Evolutionary conservation across 1,140 invertebrate species (phyloP).

Genomic region (Drosophila gunungcola): DNA sequence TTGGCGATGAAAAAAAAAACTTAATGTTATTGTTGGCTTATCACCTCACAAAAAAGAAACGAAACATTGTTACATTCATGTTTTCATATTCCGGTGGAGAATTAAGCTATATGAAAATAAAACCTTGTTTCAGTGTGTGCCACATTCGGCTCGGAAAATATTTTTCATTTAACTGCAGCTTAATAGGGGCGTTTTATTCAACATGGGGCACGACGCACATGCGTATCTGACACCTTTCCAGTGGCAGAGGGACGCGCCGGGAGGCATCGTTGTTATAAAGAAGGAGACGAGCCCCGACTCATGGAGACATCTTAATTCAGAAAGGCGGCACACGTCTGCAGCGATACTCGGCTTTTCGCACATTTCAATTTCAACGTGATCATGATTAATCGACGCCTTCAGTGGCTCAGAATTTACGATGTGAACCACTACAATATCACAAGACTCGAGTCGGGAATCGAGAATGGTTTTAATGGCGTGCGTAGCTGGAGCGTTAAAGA

Average conservation of each 20-base stretch:
- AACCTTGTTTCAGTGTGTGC: conserved; percentile 10
- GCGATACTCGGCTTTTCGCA: conserved; percentile 58
- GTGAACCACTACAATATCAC: conserved; percentile 7
- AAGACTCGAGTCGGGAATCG: neutral
- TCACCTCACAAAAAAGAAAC: too few relatives aligned
- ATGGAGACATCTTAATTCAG: conserved; percentile 52
- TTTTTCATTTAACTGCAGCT: conserved; percentile 39
- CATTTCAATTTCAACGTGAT: conserved; percentile 44
- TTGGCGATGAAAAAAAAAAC: too few relatives aligned
- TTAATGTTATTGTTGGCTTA: too few relatives aligned
- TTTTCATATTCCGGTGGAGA: too few relatives aligned
- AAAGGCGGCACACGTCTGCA: conserved; percentile 26
- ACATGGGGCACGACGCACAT: conserved; percentile 65
- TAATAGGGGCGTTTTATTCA: conserved; percentile 79
- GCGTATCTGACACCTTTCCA: conserved; percentile 47
- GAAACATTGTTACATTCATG: too few relatives aligned
- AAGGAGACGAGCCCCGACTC: neutral
- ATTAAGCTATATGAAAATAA: too few relatives aligned
- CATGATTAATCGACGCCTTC: conserved; percentile 66
- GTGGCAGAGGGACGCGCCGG: neutral
- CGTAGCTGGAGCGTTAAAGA: conserved; percentile 83
- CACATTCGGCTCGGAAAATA: neutral
- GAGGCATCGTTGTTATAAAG: neutral
- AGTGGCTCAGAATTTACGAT: conserved; percentile 62
- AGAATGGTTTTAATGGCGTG: conserved; percentile 61